Conservation (phyloP, 1,140 invertebrate species). For the Drosophila sucinea region DNA sequence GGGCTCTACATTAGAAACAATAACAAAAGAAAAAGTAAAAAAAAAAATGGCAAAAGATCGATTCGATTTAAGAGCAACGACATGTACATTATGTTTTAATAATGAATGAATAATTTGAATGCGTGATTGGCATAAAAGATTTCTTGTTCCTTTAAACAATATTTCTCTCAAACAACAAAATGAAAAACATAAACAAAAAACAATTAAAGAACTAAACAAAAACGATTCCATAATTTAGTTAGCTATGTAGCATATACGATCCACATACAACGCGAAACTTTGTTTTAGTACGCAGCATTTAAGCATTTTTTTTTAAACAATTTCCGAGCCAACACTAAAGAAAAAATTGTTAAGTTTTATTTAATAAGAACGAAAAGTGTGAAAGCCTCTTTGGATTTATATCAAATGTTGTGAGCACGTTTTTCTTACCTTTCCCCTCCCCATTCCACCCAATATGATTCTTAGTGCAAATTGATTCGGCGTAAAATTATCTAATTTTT, state of each 20-base stretch:
- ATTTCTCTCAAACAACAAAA: slow-evolving; percentile 62
- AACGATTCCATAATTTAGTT: slow-evolving; percentile 66
- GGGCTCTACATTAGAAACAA: slow-evolving; percentile 21
- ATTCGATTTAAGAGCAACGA: slow-evolving; percentile 54
- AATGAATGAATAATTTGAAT: slow-evolving; percentile 70
- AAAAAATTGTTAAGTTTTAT: slow-evolving; percentile 76
- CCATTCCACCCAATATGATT: slow-evolving; percentile 33
- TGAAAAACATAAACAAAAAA: slow-evolving; percentile 18
- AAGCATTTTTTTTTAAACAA: slow-evolving; percentile 64
- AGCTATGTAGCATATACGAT: slow-evolving; percentile 16
- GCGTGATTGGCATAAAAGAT: slow-evolving; percentile 64
- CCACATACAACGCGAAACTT: slow-evolving; percentile 49
- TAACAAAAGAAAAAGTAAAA: slow-evolving; percentile 33
- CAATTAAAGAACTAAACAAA: slow-evolving; percentile 43
- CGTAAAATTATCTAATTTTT: slow-evolving; percentile 41
- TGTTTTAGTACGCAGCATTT: slow-evolving; percentile 59
- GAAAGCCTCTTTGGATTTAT: slow-evolving; percentile 41
- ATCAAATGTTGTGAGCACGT: slow-evolving; percentile 37
- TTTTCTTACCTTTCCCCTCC: background rate
- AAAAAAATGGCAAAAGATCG: slow-evolving; percentile 43
- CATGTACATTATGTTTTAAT: slow-evolving; percentile 80
- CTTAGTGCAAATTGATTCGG: slow-evolving; percentile 72
- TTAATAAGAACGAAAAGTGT: slow-evolving; percentile 48
- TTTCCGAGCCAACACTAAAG: slow-evolving; percentile 73
- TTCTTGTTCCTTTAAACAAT: slow-evolving; percentile 77